Evolutionary conservation across 2,888 invertebrate species (phyloP).

Genomic region (Tetheella fluctuosa): DNA sequence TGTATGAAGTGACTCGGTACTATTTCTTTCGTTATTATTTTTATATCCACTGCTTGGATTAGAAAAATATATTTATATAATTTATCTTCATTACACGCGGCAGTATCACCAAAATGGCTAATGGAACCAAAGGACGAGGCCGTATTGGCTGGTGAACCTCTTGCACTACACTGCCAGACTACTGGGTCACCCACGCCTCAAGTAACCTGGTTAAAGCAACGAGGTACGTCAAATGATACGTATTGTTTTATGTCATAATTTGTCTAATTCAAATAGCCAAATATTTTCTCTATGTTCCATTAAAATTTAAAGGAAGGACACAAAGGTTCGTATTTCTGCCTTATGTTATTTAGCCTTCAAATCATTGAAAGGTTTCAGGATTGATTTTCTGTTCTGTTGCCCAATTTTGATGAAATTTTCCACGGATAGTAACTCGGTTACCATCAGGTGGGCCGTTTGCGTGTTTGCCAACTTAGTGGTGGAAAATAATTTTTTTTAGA

Average conservation of each 20-base stretch:
- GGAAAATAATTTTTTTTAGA: too few relatives aligned
- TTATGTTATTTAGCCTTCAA: neutral
- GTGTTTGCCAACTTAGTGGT: too few relatives aligned
- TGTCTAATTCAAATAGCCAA: neutral
- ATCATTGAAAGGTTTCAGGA: neutral
- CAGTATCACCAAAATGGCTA: constrained; percentile 91
- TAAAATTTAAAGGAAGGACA: neutral
- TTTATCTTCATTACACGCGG: constrained; percentile 53
- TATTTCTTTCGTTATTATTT: neutral
- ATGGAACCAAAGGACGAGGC: constrained; percentile 89
- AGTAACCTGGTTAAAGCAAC: constrained; percentile 89
- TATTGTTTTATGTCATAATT: neutral
- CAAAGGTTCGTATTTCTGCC: neutral
- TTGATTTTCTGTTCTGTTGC: neutral
- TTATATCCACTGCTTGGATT: neutral
- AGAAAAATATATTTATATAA: too few relatives aligned
- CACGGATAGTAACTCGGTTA: too few relatives aligned
- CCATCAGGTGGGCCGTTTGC: too few relatives aligned
- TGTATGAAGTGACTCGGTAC: neutral
- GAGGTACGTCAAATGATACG: constrained; percentile 71
- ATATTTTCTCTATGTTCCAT: neutral
- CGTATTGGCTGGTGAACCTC: constrained; percentile 88
- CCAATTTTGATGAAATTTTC: too few relatives aligned
- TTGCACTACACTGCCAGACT: constrained; percentile 88
- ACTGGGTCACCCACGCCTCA: constrained; percentile 90